Evolutionary conservation across 2,113 vertebrate genomes (phyloP).

Genomic region (Corythaixoides concolor): DNA sequence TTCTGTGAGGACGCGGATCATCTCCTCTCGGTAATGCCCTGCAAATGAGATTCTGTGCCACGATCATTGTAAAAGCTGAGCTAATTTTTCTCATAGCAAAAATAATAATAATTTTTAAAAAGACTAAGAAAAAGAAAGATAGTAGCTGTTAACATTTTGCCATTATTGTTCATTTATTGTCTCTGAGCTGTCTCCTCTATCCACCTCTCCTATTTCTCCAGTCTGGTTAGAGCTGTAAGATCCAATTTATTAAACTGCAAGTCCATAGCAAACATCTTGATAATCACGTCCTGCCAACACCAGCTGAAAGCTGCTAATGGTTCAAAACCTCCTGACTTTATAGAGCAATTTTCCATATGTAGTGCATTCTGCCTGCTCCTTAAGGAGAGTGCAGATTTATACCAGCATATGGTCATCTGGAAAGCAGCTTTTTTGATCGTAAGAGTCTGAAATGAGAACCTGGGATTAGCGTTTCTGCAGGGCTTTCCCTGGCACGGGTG

Average conservation of each 20-base stretch:
- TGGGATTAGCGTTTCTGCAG: background rate
- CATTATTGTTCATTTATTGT: background rate
- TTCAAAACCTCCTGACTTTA: background rate
- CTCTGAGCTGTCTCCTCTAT: background rate
- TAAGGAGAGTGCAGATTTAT: background rate
- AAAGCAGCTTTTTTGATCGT: background rate
- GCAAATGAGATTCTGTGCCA: background rate
- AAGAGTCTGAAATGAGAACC: background rate
- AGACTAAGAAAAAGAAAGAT: background rate
- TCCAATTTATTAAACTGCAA: background rate
- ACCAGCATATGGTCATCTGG: background rate
- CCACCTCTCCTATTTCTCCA: background rate
- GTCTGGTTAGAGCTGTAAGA: background rate
- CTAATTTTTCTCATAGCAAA: background rate
- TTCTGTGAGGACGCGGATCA: accelerated
- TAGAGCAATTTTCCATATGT: background rate
- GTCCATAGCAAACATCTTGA: background rate
- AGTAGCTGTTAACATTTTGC: background rate
- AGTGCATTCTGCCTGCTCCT: background rate
- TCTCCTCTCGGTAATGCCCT: background rate
- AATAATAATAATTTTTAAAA: background rate
- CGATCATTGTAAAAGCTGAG: background rate
- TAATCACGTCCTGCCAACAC: background rate
- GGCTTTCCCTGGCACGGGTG: background rate
- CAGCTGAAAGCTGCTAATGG: background rate